phyloP scores from a whole-genome alignment of 2,113 vertebrate genomes.

The Felis chaus region DNA sequence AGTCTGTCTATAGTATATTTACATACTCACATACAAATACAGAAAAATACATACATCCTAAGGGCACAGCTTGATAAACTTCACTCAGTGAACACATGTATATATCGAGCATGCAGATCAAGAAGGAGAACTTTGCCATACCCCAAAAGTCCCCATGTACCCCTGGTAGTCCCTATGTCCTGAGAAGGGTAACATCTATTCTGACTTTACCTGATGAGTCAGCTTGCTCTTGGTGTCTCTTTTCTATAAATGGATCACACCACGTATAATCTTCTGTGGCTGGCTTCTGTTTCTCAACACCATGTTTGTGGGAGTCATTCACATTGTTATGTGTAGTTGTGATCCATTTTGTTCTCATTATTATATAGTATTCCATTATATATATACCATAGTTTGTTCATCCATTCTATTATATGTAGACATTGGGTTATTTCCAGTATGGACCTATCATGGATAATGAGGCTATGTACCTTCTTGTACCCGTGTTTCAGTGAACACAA shows the following conservation, averaged over 20 bases:
- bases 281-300: background rate
- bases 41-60: background rate
- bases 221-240: background rate
- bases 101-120: background rate
- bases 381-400: background rate
- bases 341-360: background rate
- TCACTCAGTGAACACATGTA: background rate
- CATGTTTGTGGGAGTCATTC: background rate
- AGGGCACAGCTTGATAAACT: background rate
- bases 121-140: background rate
- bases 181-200: background rate
- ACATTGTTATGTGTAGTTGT: background rate
- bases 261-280: background rate
- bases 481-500: background rate
- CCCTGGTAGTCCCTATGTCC: accelerated
- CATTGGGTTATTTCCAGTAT: background rate
- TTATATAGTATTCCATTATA: background rate
- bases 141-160: background rate
- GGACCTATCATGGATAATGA: background rate
- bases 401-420: background rate
- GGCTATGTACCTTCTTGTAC: background rate
- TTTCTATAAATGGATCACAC: background rate
- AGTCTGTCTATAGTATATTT: background rate
- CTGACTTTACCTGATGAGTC: background rate
- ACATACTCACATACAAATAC: background rate